Evolutionary conservation across 1,140 invertebrate species (phyloP).

Genomic region (Eriosoma lanigerum): DNA sequence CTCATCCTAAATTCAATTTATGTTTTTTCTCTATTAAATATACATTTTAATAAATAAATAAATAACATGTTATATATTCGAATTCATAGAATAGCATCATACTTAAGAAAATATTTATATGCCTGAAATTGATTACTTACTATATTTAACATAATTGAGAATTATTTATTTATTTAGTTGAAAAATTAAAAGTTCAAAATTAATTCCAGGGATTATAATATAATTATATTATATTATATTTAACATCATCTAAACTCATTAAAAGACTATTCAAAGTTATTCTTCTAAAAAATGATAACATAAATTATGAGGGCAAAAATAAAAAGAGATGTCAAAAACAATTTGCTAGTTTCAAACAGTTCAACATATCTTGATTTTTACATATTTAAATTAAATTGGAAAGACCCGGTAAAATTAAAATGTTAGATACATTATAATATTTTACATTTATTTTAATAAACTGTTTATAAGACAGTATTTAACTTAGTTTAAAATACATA

Average conservation of each 20-base stretch:
- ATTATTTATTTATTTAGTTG: no score
- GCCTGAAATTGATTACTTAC: no score
- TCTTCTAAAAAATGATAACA: slow-evolving; percentile 39
- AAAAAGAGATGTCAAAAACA: slow-evolving; percentile 36
- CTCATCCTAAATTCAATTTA: no score
- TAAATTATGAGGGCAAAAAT: slow-evolving; percentile 42
- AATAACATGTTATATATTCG: no score
- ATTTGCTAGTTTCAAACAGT: slow-evolving; percentile 4
- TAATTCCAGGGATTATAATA: background rate
- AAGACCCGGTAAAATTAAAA: background rate
- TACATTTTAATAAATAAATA: no score
- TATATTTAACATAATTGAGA: no score
- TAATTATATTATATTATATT: background rate
- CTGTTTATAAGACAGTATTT: no score
- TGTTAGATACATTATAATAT: background rate
- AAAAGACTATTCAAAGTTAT: slow-evolving; percentile 35
- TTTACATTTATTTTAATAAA: no score
- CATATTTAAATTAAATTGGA: background rate
- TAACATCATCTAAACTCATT: slow-evolving; percentile 21
- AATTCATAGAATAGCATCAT: no score
- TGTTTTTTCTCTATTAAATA: no score
- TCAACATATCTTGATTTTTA: background rate
- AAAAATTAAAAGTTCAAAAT: slow-evolving; percentile 10
- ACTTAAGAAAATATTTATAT: no score
- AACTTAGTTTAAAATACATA: no score